Evolutionary conservation across 2,888 invertebrate species (phyloP).

Genomic region (Periphyllus acericola): DNA sequence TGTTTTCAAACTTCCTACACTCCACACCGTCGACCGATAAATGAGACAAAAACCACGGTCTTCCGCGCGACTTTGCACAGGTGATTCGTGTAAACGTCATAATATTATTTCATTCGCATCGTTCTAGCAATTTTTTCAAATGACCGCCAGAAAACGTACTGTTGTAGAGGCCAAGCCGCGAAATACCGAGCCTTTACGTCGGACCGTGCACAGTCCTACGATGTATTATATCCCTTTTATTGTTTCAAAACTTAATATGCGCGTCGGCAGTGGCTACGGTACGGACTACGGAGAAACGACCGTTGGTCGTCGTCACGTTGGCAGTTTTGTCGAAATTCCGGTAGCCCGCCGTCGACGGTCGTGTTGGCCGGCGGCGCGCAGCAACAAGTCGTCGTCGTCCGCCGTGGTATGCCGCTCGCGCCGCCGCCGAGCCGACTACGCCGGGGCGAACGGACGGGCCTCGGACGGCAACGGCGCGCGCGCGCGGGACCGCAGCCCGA

Average conservation of each 20-base stretch:
- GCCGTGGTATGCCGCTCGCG: neutral
- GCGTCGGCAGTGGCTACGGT: neutral
- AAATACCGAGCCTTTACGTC: too few relatives aligned
- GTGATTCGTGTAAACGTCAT: too few relatives aligned
- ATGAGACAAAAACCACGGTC: too few relatives aligned
- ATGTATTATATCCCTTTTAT: neutral
- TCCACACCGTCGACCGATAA: too few relatives aligned
- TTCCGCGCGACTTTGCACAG: too few relatives aligned
- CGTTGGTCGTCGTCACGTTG: constrained; percentile 51
- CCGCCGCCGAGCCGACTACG: neutral
- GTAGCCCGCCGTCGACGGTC: constrained; percentile 49
- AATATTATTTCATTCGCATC: too few relatives aligned
- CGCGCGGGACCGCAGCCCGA: neutral
- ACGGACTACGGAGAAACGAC: constrained; percentile 5
- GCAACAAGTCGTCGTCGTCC: constrained; percentile 11
- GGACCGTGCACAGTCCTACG: neutral
- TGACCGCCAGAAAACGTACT: too few relatives aligned
- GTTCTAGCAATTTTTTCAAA: too few relatives aligned
- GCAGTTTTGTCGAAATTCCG: constrained; percentile 61
- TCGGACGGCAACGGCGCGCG: neutral
- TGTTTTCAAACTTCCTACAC: too few relatives aligned
- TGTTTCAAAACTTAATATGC: neutral
- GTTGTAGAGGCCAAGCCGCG: too few relatives aligned
- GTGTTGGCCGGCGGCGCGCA: constrained; percentile 50
- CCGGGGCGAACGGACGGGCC: neutral